Evolutionary conservation across 2,888 invertebrate species (phyloP).

Genomic region (Sarcophaga rosellei): DNA sequence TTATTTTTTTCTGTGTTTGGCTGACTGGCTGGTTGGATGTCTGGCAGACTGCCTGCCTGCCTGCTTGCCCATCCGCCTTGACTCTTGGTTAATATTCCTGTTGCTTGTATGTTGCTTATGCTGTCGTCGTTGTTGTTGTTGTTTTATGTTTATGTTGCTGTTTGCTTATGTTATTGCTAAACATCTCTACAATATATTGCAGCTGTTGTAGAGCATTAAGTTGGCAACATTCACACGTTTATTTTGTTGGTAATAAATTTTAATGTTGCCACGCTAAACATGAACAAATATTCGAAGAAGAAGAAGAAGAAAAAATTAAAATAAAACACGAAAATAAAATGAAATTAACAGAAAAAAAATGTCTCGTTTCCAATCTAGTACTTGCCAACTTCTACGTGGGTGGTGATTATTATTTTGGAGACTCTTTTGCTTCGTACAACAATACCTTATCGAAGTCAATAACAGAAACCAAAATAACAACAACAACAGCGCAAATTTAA

Average conservation of each 20-base stretch:
- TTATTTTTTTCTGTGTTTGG: slow-evolving; percentile 22
- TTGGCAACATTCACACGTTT: slow-evolving; percentile 58
- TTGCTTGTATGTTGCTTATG: slow-evolving; percentile 18
- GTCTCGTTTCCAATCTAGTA: background rate
- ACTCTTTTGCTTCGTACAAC: slow-evolving; percentile 5
- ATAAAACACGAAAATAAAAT: background rate
- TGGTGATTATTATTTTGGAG: slow-evolving; percentile 39
- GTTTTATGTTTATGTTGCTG: slow-evolving; percentile 6
- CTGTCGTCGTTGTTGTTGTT: background rate
- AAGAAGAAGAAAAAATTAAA: slow-evolving; percentile 24
- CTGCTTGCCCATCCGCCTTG: background rate
- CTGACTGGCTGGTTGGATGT: no score
- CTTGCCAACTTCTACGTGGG: slow-evolving; percentile 47
- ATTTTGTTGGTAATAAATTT: slow-evolving; percentile 64
- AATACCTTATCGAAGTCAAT: background rate
- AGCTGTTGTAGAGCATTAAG: slow-evolving; percentile 53
- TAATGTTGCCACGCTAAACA: slow-evolving; percentile 45
- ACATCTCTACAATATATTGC: slow-evolving; percentile 31
- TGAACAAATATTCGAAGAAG: slow-evolving; percentile 15
- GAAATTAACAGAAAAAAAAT: background rate
- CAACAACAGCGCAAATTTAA: slow-evolving; percentile 9
- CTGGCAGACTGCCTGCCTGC: background rate
- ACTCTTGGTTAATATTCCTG: slow-evolving; percentile 30
- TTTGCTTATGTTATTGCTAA: background rate
- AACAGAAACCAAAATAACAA: no score